Conservation (phyloP, 37 sponge, comb jelly and placozoan genomes). For the Oopsacas minuta region DNA sequence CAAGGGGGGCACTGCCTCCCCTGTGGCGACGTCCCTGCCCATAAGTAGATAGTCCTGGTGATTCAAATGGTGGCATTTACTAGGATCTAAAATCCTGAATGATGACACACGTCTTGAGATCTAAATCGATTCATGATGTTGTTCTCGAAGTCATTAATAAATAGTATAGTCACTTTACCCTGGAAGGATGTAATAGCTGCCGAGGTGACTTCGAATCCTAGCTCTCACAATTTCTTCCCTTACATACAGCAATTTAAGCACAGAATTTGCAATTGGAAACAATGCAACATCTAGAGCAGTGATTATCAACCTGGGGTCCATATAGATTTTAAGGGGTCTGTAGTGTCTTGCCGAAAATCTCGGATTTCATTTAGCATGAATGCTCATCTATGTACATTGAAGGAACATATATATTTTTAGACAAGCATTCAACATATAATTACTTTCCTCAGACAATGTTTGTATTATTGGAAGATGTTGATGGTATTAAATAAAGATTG, state of each 20-base stretch:
- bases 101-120: not conserved
- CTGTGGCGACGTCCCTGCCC: too few relatives aligned
- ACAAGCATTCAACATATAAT: too few relatives aligned
- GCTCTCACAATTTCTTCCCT: too few relatives aligned
- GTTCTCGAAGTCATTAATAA: not conserved
- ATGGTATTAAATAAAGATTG: not conserved
- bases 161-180: not conserved
- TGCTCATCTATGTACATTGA: too few relatives aligned
- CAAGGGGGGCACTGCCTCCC: too few relatives aligned
- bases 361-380: not conserved
- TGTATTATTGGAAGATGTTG: not conserved
- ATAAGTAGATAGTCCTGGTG: not conserved
- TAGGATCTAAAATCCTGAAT: not conserved
- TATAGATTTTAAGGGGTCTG: not conserved
- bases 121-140: not conserved
- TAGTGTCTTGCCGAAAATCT: not conserved
- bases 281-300: not conserved
- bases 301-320: not conserved
- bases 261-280: too few relatives aligned
- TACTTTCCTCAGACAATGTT: too few relatives aligned
- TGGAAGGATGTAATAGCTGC: conserved; percentile 32
- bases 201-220: conserved; percentile 19
- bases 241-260: too few relatives aligned
- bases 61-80: not conserved
- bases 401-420: too few relatives aligned